Base-by-base conservation (phyloP, 2,888 invertebrate genomes). In the Callyntrura sp. region DNA sequence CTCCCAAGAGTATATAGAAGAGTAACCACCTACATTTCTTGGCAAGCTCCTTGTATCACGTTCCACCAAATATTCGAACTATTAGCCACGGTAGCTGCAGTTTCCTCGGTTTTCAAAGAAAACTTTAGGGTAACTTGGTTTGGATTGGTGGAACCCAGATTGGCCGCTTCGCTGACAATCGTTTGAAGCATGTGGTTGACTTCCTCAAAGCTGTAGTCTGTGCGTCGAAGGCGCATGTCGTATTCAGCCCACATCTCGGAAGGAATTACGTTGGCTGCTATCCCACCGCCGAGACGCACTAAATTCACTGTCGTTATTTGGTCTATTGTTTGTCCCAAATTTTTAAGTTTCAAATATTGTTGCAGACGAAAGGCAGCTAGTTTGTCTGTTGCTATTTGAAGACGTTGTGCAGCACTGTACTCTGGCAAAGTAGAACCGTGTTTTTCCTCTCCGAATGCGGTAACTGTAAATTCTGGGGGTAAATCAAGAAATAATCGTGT, bases 221-320 rank as follows among this genome's bases (percentile, higher is more conserved):
- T 95, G 0, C 96, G 95, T 0, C 96, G 96, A 28, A 98, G 94
- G 78, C 98, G 96, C 85, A 97, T 95, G 94, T 97, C 97, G 94
- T 97, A 97, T 90, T 96, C 96, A 0, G 96, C 97, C 1, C 95
- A 96, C 91, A 98, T 94, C 94, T 97, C 96, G 62, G 97, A 96
- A 0, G 99, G 99, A 45, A 99, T 96, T 0, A 99, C 98, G 95
- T 99, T 99, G 4, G 96, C 96, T 95, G 98, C 98, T 0, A 98
- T 96, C 8, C 98, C 98, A 90, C 98, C 98, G 55, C 91, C 91
- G 11, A 91, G n/a, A 20, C 51, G 57, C 14, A 88, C 91, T 14
- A 91, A 23, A 62, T 91, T 91, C 0, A 88, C 20, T 28, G 48
- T 43, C 17, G 88, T 90, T 0, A 91, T 0, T 12, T 89, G 43